Conservation (phyloP, 2,888 invertebrate species). For the Acronicta alni region DNA sequence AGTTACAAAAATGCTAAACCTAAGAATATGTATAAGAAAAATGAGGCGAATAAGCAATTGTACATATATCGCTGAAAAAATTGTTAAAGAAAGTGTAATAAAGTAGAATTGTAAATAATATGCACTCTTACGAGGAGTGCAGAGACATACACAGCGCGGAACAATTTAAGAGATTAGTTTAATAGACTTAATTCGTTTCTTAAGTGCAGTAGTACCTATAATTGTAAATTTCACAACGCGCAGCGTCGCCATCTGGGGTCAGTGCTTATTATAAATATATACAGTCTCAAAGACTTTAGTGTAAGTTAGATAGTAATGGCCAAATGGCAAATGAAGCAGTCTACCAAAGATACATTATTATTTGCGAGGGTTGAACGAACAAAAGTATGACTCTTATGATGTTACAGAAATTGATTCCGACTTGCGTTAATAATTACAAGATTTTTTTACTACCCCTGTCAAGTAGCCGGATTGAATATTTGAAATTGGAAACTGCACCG, state of each 20-base stretch:
- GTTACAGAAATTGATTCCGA: conserved; percentile 10
- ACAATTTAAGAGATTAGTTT: no score
- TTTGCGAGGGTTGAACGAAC: conserved; percentile 85
- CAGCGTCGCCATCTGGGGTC: not conserved
- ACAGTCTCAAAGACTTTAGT: conserved; percentile 49
- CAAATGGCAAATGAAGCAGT: conserved; percentile 37
- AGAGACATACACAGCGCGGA: no score
- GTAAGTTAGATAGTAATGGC: conserved; percentile 34
- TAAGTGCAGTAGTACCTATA: not conserved
- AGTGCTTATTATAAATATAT: not conserved
- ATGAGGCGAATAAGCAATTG: conserved; percentile 35
- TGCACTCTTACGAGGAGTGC: no score
- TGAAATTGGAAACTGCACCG: not conserved
- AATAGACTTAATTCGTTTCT: not conserved
- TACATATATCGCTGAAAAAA: conserved; percentile 31
- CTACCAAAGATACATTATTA: conserved; percentile 60
- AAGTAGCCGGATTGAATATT: not conserved
- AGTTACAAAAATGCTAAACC: no score
- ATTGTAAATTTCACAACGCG: conserved; percentile 1
- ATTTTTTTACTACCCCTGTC: conserved; percentile 2
- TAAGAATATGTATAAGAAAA: conserved; percentile 11
- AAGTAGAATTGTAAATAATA: no score
- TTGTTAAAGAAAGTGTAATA: not conserved
- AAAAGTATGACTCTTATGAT: conserved; percentile 83
- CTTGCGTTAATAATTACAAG: conserved; percentile 8